Evolutionary conservation across 2,113 vertebrate species (phyloP), one percentile per base, ranked within the genome.

Genomic region (Pluvianellus socialis): DNA sequence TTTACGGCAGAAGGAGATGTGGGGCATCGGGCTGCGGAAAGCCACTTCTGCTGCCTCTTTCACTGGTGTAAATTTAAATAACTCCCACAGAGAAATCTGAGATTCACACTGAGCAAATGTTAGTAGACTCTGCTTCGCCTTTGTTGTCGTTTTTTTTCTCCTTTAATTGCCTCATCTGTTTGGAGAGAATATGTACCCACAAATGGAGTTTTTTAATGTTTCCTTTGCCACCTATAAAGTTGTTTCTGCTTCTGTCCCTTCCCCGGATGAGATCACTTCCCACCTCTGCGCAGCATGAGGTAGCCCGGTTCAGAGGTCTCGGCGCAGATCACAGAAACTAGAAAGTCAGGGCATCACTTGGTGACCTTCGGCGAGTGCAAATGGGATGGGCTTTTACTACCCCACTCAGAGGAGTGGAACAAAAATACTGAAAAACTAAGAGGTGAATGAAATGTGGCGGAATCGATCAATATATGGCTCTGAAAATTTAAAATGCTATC

Each of bases 161-260:
- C 86, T 93, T 83, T 94, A 96, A 93, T 86, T 95, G 93, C 71
- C 67, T 96, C 87, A 88, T 96, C 96, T 95, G 62, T 95, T 97
- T 80, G 85, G 80, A 92, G 76, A 86, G 88, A 93, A 33, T 70
- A 92, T 44, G 85, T 86, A 59, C 79, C 94, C 92, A 65, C 81
- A 90, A 96, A 94, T 79, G 93, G 92, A 70, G 90, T 92, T 87
- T 68, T 70, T 74, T 45, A 52, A 88, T 76, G 92, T 75, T 96
- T 87, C 85, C 86, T 93, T 85, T 94, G 85, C 81, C 85, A 93
- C 92, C 90, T 80, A 93, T 88, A 55, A 95, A 92, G 67, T n/a
- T 70, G 59, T 38, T 95, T 88, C 81, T 95, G 79, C 79, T 68
- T 79, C 88, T 88, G 92, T 73, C 95, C 81, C 67, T 76, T 86